These are phyloP conservation scores for Delphinapterus leucas DNA, from an alignment of 2,113 vertebrate species.

Conservation along the genomic window DNA sequence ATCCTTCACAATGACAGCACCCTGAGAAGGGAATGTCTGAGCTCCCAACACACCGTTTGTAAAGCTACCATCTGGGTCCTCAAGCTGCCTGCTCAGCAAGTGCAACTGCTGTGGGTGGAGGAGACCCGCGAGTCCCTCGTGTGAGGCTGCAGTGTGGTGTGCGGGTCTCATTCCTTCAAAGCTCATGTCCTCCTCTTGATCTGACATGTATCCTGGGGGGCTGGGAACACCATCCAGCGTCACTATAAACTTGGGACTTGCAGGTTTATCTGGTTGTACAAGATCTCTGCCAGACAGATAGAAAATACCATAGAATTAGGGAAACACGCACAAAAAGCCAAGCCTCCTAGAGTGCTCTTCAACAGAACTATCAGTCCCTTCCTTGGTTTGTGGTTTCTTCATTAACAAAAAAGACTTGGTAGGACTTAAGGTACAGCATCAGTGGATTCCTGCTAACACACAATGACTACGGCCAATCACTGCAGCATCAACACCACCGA, in stretches of 20 bases:
- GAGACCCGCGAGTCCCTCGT: slow-evolving; percentile 83
- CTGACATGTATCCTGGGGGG: slow-evolving; percentile 89
- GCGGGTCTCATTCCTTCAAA: slow-evolving; percentile 83
- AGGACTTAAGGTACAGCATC: neutral
- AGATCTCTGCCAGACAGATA: slow-evolving; percentile 82
- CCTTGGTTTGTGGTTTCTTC: neutral
- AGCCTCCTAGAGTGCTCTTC: neutral
- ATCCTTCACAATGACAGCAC: neutral
- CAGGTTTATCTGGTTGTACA: slow-evolving; percentile 82
- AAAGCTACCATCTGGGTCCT: slow-evolving; percentile 83
- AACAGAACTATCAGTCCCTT: slow-evolving; percentile 14
- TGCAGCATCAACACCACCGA: neutral
- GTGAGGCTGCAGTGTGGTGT: slow-evolving; percentile 75
- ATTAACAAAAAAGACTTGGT: neutral
- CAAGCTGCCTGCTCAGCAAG: slow-evolving; percentile 82
- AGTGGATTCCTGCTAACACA: neutral
- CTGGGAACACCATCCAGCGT: slow-evolving; percentile 96
- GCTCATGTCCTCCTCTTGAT: slow-evolving; percentile 87
- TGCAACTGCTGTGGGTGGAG: slow-evolving; percentile 85
- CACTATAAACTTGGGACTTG: slow-evolving; percentile 94
- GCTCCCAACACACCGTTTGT: slow-evolving; percentile 73
- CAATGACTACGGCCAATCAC: neutral
- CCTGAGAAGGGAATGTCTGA: slow-evolving; percentile 45
- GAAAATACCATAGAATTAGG: slow-evolving; percentile 76
- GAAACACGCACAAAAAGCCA: slow-evolving; percentile 59